A percentile compares a stretch with the other conserved stretches of the same genome.
Conservation (phyloP, 2,113 vertebrate genomes). For the Paralichthys olivaceus region DNA sequence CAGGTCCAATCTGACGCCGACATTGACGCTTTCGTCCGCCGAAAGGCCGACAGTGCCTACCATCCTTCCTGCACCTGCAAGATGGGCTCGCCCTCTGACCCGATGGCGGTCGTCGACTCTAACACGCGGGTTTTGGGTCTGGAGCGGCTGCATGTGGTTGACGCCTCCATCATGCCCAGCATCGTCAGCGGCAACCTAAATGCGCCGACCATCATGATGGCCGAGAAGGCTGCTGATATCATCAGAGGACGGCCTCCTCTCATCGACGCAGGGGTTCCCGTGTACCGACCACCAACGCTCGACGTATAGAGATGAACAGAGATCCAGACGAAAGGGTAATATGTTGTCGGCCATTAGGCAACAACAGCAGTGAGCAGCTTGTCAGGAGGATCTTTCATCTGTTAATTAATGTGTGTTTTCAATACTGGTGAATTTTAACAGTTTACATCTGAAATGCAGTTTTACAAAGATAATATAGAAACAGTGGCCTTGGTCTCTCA, state of each 20-base stretch:
- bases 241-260: constrained; percentile 88
- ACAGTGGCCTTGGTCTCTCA: background rate
- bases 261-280: constrained; percentile 81
- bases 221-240: constrained; percentile 93
- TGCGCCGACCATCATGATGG: constrained; percentile 95
- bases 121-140: constrained; percentile 88
- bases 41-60: constrained; percentile 93
- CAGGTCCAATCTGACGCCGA: constrained; percentile 87
- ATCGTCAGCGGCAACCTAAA: constrained; percentile 95
- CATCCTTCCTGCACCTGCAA: constrained; percentile 97
- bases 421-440: background rate
- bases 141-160: constrained; percentile 90
- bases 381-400: no score
- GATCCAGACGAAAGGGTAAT: background rate
- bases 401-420: background rate
- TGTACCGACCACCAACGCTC: constrained; percentile 87
- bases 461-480: background rate
- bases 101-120: constrained; percentile 88
- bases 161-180: constrained; percentile 98
- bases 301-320: constrained; percentile 84
- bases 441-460: constrained; percentile 2
- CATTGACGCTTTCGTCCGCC: constrained; percentile 92
- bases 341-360: background rate
- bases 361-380: background rate
- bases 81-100: constrained; percentile 90